These are phyloP conservation scores for Troglohyphantes excavatus DNA, from an alignment of 2,888 invertebrate genomes.

Conservation along the genomic window DNA sequence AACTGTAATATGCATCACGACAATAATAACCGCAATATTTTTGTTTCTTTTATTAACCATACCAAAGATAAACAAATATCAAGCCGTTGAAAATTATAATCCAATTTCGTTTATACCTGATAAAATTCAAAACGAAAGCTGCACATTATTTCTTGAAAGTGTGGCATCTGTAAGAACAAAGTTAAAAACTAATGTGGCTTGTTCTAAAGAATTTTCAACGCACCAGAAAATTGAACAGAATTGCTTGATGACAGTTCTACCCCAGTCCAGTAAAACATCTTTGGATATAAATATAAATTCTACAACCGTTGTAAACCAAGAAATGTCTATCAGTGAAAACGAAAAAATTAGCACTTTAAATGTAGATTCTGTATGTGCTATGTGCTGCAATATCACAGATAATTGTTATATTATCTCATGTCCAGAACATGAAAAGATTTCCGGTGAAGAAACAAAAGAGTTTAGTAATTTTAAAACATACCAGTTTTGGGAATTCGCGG, in stretches of 20 bases:
- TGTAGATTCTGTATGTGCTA: not conserved
- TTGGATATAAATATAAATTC: not conserved
- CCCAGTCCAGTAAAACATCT: not conserved
- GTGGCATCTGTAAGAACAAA: not conserved
- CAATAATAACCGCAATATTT: not conserved
- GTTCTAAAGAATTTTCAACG: not conserved
- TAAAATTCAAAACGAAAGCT: not conserved
- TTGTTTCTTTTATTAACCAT: not conserved
- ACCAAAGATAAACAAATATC: not conserved
- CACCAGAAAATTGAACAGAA: not conserved
- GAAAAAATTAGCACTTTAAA: not conserved
- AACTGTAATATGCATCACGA: not conserved
- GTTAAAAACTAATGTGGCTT: not conserved
- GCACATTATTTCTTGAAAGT: not conserved
- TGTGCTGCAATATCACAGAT: not conserved
- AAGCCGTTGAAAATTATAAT: not conserved
- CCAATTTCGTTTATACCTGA: not conserved
- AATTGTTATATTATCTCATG: not conserved
- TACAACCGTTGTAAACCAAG: not conserved
- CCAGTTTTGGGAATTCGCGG: slow-evolving; percentile 72
- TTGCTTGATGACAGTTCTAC: not conserved
- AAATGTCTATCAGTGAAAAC: not conserved
- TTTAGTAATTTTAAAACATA: slow-evolving; percentile 22
- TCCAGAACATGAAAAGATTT: not conserved
- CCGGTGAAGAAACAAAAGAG: not conserved